phyloP scores from a whole-genome alignment of 53 echinoderm and acorn worm species.

The Temnopleurus reevesii region DNA sequence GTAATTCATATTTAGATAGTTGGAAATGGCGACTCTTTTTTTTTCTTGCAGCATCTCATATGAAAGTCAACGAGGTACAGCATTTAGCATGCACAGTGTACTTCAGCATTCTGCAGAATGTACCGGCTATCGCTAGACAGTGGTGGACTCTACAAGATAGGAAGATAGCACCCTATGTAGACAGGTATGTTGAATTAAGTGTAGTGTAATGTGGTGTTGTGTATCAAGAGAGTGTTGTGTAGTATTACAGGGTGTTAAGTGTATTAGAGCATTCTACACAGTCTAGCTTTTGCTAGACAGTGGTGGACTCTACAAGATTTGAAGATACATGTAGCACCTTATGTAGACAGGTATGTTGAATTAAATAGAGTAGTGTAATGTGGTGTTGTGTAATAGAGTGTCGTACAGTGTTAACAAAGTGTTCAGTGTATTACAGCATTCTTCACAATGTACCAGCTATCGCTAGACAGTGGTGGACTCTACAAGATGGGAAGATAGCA shows the following conservation, averaged over 20 bases:
- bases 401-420: slow-evolving; percentile 81
- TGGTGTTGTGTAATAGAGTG: too few relatives aligned
- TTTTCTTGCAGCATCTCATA: neutral
- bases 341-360: slow-evolving; percentile 89
- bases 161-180: slow-evolving; percentile 77
- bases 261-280: slow-evolving; percentile 78
- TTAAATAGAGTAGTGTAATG: too few relatives aligned
- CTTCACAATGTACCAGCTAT: slow-evolving; percentile 91
- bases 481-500: slow-evolving; percentile 82
- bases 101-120: slow-evolving; percentile 76
- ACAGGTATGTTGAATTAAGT: too few relatives aligned
- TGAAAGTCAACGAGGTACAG: slow-evolving; percentile 65
- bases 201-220: too few relatives aligned
- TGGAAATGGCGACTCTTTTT: too few relatives aligned
- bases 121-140: slow-evolving; percentile 91
- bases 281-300: slow-evolving; percentile 88
- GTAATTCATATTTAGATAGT: too few relatives aligned
- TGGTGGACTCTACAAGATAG: slow-evolving; percentile 96
- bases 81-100: slow-evolving; percentile 87
- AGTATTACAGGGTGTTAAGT: too few relatives aligned
- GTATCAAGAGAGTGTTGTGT: too few relatives aligned
- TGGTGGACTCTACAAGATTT: slow-evolving; percentile 95
- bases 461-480: slow-evolving; percentile 91
- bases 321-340: slow-evolving; percentile 70
- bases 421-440: slow-evolving; percentile 79